These are phyloP conservation scores for Erannis defoliaria DNA, from an alignment of 2,888 invertebrate genomes.

Conservation along the genomic window DNA sequence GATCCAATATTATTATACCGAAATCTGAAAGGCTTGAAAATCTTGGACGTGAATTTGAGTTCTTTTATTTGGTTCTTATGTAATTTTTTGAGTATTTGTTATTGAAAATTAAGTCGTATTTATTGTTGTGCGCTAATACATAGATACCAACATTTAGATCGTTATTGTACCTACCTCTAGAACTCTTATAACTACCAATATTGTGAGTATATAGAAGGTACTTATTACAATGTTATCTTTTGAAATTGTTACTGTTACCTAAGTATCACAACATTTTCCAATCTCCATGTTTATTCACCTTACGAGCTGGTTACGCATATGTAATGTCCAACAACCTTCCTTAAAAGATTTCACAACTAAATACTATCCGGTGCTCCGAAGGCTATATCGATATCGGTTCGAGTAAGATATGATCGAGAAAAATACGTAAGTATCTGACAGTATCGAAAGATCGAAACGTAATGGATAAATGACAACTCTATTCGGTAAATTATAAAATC, in stretches of 20 bases:
- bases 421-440: constrained; percentile 32
- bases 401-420: constrained; percentile 41
- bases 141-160: no score
- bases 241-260: background rate
- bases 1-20: no score
- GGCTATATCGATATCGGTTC: constrained; percentile 44
- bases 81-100: no score
- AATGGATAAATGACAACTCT: constrained; percentile 41
- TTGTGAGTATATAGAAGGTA: no score
- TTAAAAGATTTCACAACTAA: constrained; percentile 53
- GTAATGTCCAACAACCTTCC: constrained; percentile 48
- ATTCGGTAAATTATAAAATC: constrained; percentile 34
- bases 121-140: no score
- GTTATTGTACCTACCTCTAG: no score
- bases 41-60: no score
- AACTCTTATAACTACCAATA: no score
- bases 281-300: constrained; percentile 4
- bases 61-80: no score
- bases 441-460: constrained; percentile 31
- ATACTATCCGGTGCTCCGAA: constrained; percentile 49
- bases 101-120: no score
- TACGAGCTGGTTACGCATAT: constrained; percentile 17
- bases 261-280: constrained; percentile 1
- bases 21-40: no score
- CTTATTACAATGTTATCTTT: no score